These are phyloP conservation scores for Julus scandinavius DNA, from an alignment of 2,888 invertebrate species.

Conservation along the genomic window DNA sequence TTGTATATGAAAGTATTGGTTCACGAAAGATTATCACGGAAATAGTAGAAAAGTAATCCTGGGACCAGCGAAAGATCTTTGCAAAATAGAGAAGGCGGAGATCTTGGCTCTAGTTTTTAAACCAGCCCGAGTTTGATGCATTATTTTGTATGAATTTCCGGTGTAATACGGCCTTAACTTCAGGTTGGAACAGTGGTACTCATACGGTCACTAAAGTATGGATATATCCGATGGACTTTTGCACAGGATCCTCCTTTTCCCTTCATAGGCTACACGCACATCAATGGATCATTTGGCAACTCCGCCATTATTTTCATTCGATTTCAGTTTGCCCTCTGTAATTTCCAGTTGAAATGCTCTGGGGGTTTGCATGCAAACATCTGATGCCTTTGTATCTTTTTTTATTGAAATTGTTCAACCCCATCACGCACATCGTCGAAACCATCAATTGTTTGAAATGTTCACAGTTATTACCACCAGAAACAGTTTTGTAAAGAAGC, in stretches of 20 bases:
- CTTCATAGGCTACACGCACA: conserved; percentile 31
- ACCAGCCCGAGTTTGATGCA: not conserved
- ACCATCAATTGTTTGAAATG: conserved; percentile 33
- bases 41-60: not conserved
- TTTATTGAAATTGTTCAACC: conserved; percentile 45
- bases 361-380: conserved; percentile 43
- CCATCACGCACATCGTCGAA: conserved; percentile 43
- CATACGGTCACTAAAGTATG: not conserved
- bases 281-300: conserved; percentile 36
- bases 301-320: conserved; percentile 45
- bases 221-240: conserved; percentile 36
- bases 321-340: conserved; percentile 44
- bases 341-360: conserved; percentile 33
- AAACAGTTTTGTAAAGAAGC: conserved; percentile 4
- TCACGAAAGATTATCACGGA: not conserved
- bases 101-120: conserved; percentile 31
- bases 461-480: not conserved
- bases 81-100: not conserved
- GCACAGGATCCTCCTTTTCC: conserved; percentile 36
- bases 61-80: not conserved
- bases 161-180: conserved; percentile 20
- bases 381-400: conserved; percentile 46
- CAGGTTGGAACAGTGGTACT: not conserved
- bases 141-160: conserved; percentile 31
- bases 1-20: not conserved